Percentiles rank a stretch among this genome's conserved stretches.
phyloP scores from a whole-genome alignment of 1,140 invertebrate genomes.

The Aethina tumida region DNA sequence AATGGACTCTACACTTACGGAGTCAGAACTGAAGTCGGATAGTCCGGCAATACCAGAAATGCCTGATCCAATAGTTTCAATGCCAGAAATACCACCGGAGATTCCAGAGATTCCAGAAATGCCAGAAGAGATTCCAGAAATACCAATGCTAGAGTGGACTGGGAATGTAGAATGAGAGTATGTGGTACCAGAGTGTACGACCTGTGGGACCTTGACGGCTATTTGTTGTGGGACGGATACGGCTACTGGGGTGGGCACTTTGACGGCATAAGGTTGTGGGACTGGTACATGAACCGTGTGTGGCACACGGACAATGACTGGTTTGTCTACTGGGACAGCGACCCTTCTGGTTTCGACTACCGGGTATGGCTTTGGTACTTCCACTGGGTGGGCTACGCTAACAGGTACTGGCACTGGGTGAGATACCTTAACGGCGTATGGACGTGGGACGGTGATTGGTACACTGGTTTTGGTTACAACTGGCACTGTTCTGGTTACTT shows the following conservation, averaged over 20 bases:
- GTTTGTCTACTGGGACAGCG: conserved; percentile 14
- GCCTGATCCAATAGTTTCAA: conserved; percentile 1
- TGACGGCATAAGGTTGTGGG: conserved; percentile 14
- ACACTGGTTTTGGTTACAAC: conserved; percentile 27
- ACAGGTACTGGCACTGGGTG: conserved; percentile 17
- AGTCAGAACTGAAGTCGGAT: neutral
- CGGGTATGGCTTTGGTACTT: conserved; percentile 15
- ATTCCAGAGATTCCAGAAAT: no score
- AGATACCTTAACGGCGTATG: conserved; percentile 17
- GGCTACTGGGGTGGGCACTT: conserved; percentile 10
- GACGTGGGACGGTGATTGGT: conserved; percentile 16
- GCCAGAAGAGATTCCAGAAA: no score
- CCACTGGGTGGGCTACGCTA: no score
- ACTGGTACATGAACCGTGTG: conserved; percentile 15
- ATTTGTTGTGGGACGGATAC: conserved; percentile 15
- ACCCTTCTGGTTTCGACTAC: conserved; percentile 17
- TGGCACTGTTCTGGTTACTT: conserved; percentile 24
- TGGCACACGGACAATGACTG: conserved; percentile 19
- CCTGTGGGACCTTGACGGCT: conserved; percentile 14
- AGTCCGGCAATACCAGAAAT: neutral
- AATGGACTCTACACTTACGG: no score
- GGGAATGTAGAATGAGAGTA: no score
- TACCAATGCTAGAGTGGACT: no score
- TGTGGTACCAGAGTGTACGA: conserved; percentile 1
- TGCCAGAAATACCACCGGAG: neutral